Evolutionary conservation across 2,113 vertebrate genomes (phyloP).

Genomic region (Vidua macroura): DNA sequence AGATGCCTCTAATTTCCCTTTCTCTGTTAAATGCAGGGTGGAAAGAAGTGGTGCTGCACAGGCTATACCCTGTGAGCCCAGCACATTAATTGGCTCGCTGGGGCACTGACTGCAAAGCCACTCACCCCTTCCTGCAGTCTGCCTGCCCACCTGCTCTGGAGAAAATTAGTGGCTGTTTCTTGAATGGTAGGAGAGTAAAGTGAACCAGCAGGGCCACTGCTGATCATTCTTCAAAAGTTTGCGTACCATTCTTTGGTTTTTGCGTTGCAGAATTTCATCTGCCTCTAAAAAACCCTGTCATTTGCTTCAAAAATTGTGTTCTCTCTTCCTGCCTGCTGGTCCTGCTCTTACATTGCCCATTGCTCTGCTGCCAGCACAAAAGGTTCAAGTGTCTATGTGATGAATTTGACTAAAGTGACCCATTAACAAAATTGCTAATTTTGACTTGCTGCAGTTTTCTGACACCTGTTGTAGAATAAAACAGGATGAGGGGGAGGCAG

Average conservation of each 20-base stretch:
- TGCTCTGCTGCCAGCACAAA: background rate
- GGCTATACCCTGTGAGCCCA: background rate
- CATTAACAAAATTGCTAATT: background rate
- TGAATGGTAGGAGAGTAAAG: background rate
- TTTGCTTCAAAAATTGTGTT: background rate
- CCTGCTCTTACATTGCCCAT: background rate
- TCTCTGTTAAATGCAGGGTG: background rate
- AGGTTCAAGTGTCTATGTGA: background rate
- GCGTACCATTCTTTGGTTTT: fast-evolving
- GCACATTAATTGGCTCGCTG: background rate
- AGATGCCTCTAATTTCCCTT: background rate
- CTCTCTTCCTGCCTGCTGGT: background rate
- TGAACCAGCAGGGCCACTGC: background rate
- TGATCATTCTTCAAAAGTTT: background rate
- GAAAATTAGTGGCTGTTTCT: background rate
- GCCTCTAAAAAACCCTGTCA: background rate
- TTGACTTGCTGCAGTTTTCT: background rate
- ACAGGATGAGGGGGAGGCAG: background rate
- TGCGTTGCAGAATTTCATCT: background rate
- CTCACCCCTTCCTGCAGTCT: background rate
- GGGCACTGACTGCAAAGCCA: background rate
- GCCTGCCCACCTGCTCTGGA: background rate
- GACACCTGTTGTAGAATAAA: background rate
- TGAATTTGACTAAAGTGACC: background rate
- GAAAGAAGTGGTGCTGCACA: background rate